phyloP scores from a whole-genome alignment of 1,140 invertebrate genomes.

The Steinernema feltiae region DNA sequence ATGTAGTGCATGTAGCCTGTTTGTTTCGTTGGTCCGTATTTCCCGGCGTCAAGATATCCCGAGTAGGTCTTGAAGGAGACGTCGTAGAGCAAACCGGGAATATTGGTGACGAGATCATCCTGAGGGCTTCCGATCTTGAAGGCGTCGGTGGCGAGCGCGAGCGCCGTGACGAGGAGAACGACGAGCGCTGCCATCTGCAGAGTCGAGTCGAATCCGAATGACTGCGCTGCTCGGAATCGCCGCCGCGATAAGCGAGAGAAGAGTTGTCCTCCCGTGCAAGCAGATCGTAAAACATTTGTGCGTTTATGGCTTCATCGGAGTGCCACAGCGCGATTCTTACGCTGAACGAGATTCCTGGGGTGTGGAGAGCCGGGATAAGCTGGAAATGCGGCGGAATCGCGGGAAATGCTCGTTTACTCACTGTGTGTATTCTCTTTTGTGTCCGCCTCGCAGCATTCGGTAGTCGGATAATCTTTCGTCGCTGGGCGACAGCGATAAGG shows the following conservation, averaged over 20 bases:
- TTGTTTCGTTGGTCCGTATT: slow-evolving; percentile 15
- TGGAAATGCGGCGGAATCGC: no score
- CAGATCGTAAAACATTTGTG: slow-evolving; percentile 4
- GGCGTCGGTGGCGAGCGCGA: neutral
- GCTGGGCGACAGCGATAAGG: neutral
- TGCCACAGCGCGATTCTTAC: no score
- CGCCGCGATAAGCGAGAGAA: neutral
- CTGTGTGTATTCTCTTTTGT: no score
- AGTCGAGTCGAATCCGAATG: neutral
- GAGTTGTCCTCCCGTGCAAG: no score
- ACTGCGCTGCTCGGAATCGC: neutral
- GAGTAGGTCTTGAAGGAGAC: slow-evolving; percentile 43
- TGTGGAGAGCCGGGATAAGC: no score
- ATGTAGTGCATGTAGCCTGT: slow-evolving; percentile 42
- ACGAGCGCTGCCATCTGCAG: neutral
- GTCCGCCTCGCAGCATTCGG: no score
- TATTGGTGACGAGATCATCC: slow-evolving; percentile 36
- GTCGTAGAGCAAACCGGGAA: slow-evolving; percentile 42
- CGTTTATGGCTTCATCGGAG: no score
- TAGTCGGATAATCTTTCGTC: no score
- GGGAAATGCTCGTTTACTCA: no score
- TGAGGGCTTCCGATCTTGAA: slow-evolving; percentile 1
- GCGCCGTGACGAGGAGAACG: neutral
- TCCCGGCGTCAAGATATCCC: slow-evolving; percentile 42
- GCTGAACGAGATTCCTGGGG: no score